Evolutionary conservation across 2,797 vertebrate species (phyloP), one percentile per base, ranked within the genome.

Genomic region (Kryptolebias ocellatus): DNA sequence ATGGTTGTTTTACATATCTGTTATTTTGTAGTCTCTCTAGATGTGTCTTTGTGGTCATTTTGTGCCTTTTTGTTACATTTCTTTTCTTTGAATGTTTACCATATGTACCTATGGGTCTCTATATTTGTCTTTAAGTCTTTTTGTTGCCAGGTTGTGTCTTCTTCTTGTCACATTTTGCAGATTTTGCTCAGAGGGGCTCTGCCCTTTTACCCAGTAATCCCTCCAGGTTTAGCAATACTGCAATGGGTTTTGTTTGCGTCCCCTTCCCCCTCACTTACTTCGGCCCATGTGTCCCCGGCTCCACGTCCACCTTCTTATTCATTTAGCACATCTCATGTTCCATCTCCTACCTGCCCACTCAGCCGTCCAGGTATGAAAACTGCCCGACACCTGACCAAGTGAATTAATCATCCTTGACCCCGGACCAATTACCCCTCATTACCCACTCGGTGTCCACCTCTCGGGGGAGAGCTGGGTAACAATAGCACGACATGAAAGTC

Each of bases 401-500:
- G 85, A 93, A 92, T 94, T 93, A 94, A 94, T 93, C 89, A 93
- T 92, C 92, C 92, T 91, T 94, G 92, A 93, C 93, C 93, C 90
- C 57, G 69, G 80, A 72, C 88, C 92, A 93, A 93, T 94, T 94
- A 94, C 84, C 88, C 84, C 90, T 94, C 90, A 91, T 94, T 94
- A 93, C 81, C 79, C 67, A 69, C 84, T 77, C 85, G 78, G 82
- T 70, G 84, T 74, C 81, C 58, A 37, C 65, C 88, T 90, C 89
- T 86, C 90, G 59, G 73, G 89, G 84, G 86, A 89, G 74, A 76
- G 72, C 58, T 5, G 51, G 67, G 77, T 72, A 82, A 92, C 91
- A 90, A 91, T 89, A 78, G 89, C 74, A 5, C 70, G 15, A 90
- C 89, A 88, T 88, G 88, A 91, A 90, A 83, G 86, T 90, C 68